phyloP scores from a whole-genome alignment of 2,113 vertebrate genomes.

The Eudyptes chrysolophus region DNA sequence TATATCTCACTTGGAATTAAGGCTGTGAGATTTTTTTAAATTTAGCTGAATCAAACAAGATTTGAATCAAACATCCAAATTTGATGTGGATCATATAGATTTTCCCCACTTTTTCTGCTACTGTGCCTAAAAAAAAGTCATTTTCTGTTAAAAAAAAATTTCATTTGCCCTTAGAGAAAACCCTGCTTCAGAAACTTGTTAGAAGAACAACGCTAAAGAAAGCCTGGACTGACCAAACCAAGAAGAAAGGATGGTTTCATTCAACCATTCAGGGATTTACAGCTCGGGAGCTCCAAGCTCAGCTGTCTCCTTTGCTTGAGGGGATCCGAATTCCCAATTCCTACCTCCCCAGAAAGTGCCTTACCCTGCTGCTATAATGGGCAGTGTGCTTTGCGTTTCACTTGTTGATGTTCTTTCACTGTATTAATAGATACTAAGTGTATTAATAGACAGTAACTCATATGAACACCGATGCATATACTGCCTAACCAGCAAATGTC shows the following conservation, averaged over 20 bases:
- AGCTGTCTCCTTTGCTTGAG: background rate
- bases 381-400: background rate
- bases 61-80: background rate
- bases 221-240: background rate
- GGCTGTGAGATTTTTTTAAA: background rate
- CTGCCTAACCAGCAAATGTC: background rate
- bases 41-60: background rate
- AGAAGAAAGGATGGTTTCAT: background rate
- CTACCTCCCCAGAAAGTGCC: background rate
- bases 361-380: background rate
- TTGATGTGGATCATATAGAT: background rate
- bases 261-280: background rate
- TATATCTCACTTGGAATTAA: background rate
- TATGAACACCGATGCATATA: background rate
- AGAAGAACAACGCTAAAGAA: background rate
- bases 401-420: background rate
- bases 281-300: background rate
- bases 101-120: background rate
- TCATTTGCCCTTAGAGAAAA: background rate
- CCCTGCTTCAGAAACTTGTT: background rate
- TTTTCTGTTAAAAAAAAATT: background rate
- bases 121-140: background rate
- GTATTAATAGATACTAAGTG: background rate
- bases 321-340: background rate
- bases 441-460: background rate